Evolutionary conservation across 2,888 invertebrate species (phyloP).

Genomic region (Macropis europaea): DNA sequence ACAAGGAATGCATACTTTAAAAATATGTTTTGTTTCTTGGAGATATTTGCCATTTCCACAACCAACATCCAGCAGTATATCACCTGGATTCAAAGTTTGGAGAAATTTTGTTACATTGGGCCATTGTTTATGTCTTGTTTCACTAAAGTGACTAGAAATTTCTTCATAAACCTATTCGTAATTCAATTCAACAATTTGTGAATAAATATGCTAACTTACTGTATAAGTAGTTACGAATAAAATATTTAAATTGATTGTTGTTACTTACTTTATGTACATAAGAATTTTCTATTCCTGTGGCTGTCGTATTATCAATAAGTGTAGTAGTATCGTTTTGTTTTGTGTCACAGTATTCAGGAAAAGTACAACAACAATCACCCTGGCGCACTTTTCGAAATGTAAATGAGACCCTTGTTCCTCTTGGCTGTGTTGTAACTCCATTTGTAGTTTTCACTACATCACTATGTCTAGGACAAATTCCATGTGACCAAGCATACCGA

Average conservation of each 20-base stretch:
- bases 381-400: constrained; percentile 88
- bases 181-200: not conserved
- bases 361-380: constrained; percentile 85
- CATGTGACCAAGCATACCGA: constrained; percentile 93
- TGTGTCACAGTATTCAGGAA: constrained; percentile 86
- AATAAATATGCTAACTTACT: too few relatives aligned
- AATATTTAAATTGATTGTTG: not conserved
- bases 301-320: constrained; percentile 80
- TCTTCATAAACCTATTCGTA: constrained; percentile 90
- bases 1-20: constrained; percentile 61
- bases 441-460: constrained; percentile 85
- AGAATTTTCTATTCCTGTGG: constrained; percentile 85
- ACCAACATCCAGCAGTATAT: constrained; percentile 93
- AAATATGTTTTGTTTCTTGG: constrained; percentile 57
- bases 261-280: constrained; percentile 87
- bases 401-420: constrained; percentile 88
- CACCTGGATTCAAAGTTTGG: constrained; percentile 83
- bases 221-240: not conserved
- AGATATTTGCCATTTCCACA: constrained; percentile 99
- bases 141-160: constrained; percentile 96
- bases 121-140: constrained; percentile 97
- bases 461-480: constrained; percentile 91
- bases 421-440: constrained; percentile 82
- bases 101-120: constrained; percentile 93
- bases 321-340: constrained; percentile 42